Evolutionary conservation across 2,113 vertebrate species (phyloP), one percentile per base, ranked within the genome.

Genomic region (Gallinago undulata): DNA sequence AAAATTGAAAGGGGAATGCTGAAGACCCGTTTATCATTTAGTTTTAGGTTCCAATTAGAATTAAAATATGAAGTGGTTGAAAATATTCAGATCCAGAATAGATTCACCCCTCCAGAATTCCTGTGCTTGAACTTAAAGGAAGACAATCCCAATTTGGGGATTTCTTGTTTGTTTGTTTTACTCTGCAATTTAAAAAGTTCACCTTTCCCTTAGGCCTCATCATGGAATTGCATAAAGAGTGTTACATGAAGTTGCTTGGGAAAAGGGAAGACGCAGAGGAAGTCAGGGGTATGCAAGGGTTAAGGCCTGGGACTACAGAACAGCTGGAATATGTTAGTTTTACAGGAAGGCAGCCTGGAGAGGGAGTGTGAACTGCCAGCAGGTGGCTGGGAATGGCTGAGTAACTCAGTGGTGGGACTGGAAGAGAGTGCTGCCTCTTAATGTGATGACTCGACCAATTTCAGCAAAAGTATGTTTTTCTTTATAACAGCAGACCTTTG

Each of bases 341-440:
- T 86, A 63, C 63, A 63, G 85, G 93, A 96, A 96, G 72, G 57
- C 72, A 88, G 59, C 90, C 51, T 4, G 3, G 83, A 78, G 88
- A 91, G 75, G 51, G 75, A 94, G 90, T 81, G 76, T 77, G 92
- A 96, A 92, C 93, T 94, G 76, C 90, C 94, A 96, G 93, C 93
- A 96, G 94, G 96, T 96, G 95, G 59, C 68, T 96, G 96, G 85
- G 96, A 92, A 93, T 60, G 90, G 85, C 76, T 86, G 85, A 63
- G 63, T 67, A 90, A 74, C 12, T 72, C 57, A 17, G 30, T 64
- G 78, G 68, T 96, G 72, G 85, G 48, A 86, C 68, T 96, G 68
- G 69, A 83, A 84, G 64, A 92, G 75, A 48, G 31, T 35, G 77
- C 75, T 96, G 82, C 56, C 56, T 85, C 68, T 85, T 43, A 47